Conservation (phyloP, 2,888 invertebrate genomes). For the Empis stercorea region DNA sequence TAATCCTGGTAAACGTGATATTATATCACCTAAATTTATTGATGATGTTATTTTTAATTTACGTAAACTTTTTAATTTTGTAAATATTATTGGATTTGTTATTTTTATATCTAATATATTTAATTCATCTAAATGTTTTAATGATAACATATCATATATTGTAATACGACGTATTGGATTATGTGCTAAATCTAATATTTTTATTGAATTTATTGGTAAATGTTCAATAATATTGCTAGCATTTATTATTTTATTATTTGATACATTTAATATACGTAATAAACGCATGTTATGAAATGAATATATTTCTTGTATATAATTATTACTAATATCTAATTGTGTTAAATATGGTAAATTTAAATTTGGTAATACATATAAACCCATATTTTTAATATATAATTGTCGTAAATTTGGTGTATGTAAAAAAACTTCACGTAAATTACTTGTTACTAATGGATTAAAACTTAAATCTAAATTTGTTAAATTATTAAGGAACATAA, state of each 20-base stretch:
- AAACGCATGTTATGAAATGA: slow-evolving; percentile 57
- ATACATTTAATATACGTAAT: slow-evolving; percentile 60
- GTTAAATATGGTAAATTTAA: slow-evolving; percentile 65
- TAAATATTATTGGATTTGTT: slow-evolving; percentile 62
- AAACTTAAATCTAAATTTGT: slow-evolving; percentile 68
- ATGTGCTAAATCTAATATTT: slow-evolving; percentile 63
- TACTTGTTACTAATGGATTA: slow-evolving; percentile 68
- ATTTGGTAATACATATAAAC: slow-evolving; percentile 59
- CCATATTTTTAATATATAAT: slow-evolving; percentile 63
- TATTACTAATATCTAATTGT: slow-evolving; percentile 66
- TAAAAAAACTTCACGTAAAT: slow-evolving; percentile 77
- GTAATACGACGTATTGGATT: slow-evolving; percentile 71
- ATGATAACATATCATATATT: slow-evolving; percentile 36
- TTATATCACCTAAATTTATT: slow-evolving; percentile 56
- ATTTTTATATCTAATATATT: slow-evolving; percentile 59
- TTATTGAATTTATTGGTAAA: slow-evolving; percentile 50
- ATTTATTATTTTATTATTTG: slow-evolving; percentile 61
- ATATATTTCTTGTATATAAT: slow-evolving; percentile 58
- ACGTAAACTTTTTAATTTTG: slow-evolving; percentile 56
- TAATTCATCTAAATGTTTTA: slow-evolving; percentile 59
- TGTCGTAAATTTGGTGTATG: slow-evolving; percentile 70
- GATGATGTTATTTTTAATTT: slow-evolving; percentile 64
- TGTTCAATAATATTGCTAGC: slow-evolving; percentile 65
- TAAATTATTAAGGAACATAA: slow-evolving; percentile 65
- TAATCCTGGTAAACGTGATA: slow-evolving; percentile 58